Percentiles rank a stretch among this genome's conserved stretches.
phyloP scores from a whole-genome alignment of 2,113 vertebrate species.

The Phaethornis superciliosus region DNA sequence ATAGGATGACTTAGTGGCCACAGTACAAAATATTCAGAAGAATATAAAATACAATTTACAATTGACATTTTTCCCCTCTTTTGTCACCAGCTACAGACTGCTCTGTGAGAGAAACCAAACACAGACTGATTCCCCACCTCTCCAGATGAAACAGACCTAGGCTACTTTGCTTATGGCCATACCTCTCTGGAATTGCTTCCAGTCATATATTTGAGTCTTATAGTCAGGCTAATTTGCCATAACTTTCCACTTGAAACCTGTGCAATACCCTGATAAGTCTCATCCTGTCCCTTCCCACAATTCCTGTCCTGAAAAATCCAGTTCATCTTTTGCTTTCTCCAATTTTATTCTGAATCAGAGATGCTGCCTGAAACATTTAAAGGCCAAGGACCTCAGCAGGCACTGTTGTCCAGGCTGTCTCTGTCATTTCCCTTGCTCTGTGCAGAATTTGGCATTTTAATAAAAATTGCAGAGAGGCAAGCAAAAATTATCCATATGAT shows the following conservation, averaged over 20 bases:
- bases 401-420: neutral
- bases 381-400: neutral
- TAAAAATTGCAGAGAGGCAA: constrained; percentile 2
- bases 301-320: neutral
- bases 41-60: neutral
- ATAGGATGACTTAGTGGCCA: neutral
- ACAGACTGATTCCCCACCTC: constrained; percentile 56
- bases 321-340: neutral
- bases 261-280: constrained; percentile 20
- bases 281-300: neutral
- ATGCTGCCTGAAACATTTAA: constrained; percentile 24
- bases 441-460: neutral
- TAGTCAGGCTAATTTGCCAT: constrained; percentile 50
- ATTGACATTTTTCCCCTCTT: neutral
- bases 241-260: constrained; percentile 29
- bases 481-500: neutral
- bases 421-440: neutral
- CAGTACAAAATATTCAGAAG: neutral
- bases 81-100: neutral
- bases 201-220: constrained; percentile 47
- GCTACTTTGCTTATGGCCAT: constrained; percentile 45
- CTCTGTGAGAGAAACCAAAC: constrained; percentile 27
- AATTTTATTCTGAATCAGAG: constrained; percentile 9
- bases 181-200: constrained; percentile 35
- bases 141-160: constrained; percentile 47